A percentile compares a stretch with the other conserved stretches of the same genome.
Conservation (phyloP, 2,113 vertebrate genomes). For the Calyptomena viridis region DNA sequence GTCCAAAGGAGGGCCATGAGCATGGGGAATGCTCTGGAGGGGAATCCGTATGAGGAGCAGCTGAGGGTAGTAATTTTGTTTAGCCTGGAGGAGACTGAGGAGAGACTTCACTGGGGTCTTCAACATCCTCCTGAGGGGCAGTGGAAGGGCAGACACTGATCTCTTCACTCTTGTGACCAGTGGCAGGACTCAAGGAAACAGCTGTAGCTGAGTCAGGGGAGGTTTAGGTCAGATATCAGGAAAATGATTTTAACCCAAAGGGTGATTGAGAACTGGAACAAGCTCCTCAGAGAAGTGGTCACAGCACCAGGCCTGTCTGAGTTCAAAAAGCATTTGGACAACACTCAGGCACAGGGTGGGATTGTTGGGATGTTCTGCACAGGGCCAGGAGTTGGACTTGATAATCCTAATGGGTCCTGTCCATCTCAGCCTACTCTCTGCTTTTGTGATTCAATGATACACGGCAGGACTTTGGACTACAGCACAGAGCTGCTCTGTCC, state of each 20-base stretch:
- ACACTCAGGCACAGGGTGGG: not conserved
- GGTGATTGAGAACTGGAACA: not conserved
- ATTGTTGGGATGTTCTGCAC: not conserved
- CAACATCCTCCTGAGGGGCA: not conserved
- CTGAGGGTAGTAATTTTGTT: not conserved
- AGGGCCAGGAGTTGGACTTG: not conserved
- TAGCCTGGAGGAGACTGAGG: not conserved
- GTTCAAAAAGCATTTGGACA: not conserved
- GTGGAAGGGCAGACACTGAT: not conserved
- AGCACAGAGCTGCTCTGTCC: not conserved
- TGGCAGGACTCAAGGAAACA: not conserved
- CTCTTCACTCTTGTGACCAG: not conserved
- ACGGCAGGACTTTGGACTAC: constrained; percentile 34
- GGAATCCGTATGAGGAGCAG: not conserved
- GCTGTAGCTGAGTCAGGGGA: not conserved
- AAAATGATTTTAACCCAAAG: not conserved
- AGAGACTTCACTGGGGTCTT: not conserved
- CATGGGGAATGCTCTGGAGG: not conserved
- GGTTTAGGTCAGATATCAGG: not conserved
- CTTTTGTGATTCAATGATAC: not conserved
- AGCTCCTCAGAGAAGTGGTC: not conserved
- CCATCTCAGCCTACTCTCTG: not conserved
- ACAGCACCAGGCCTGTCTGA: not conserved
- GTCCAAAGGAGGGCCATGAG: not conserved
- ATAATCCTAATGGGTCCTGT: not conserved